phyloP scores from a whole-genome alignment of 1,140 invertebrate genomes.

The Dendroctonus ponderosae region DNA sequence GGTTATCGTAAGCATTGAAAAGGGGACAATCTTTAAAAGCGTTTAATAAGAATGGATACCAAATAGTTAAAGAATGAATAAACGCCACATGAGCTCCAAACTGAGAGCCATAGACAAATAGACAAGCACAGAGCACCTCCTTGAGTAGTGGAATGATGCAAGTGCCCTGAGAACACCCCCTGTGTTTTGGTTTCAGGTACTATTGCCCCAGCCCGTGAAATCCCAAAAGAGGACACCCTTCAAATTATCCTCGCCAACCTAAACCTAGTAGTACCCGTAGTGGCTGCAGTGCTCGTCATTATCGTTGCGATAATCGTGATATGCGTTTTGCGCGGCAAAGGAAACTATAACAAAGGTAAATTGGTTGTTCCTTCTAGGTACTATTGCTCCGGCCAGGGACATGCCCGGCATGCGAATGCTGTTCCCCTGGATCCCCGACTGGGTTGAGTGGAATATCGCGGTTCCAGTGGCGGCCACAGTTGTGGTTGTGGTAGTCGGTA shows the following conservation, averaged over 20 bases:
- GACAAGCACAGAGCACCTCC: constrained; percentile 14
- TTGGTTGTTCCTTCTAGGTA: constrained; percentile 60
- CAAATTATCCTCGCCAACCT: constrained; percentile 82
- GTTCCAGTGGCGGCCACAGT: constrained; percentile 81
- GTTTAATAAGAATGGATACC: neutral
- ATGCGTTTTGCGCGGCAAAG: constrained; percentile 80
- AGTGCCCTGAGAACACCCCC: constrained; percentile 36
- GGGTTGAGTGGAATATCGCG: constrained; percentile 83
- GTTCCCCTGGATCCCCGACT: constrained; percentile 79
- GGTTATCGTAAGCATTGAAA: too few relatives aligned
- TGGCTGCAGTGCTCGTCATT: constrained; percentile 85
- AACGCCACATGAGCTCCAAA: neutral
- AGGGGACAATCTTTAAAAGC: too few relatives aligned
- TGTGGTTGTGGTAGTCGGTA: constrained; percentile 83
- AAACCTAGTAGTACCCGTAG: constrained; percentile 91
- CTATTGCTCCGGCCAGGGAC: constrained; percentile 72
- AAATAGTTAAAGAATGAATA: neutral
- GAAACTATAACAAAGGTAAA: constrained; percentile 80
- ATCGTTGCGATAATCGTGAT: constrained; percentile 89
- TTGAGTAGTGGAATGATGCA: constrained; percentile 22
- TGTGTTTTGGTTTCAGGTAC: constrained; percentile 77
- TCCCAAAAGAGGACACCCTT: constrained; percentile 79
- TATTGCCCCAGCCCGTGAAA: constrained; percentile 85
- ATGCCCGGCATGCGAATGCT: constrained; percentile 56
- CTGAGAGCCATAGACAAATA: constrained; percentile 6